Base-by-base conservation (phyloP, 2,888 invertebrate species). In the Microplitis deprimator region DNA sequence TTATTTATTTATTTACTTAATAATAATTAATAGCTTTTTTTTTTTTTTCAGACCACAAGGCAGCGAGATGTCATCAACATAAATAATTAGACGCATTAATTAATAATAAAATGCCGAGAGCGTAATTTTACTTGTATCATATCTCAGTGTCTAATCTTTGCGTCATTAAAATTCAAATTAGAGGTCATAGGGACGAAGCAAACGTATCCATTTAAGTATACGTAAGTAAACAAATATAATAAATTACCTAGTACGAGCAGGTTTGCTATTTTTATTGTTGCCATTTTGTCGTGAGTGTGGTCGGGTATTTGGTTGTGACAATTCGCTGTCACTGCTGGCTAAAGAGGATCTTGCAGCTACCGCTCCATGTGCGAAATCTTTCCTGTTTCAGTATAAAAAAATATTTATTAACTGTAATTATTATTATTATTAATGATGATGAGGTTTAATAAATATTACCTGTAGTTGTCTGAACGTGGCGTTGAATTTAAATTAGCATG, bases 311-410 rank as follows among this genome's bases (percentile, higher is more conserved):
- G 89, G 87, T 82, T 90, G 90, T 7, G 92, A 92, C 78, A 92
- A 88, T 84, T 92, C 92, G 65, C 92, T 92, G 85, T 91, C 91
- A 71, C 92, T 92, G 84, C 91, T 92, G 67, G 91, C 91, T 82
- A 92, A 91, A 0, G 92, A 91, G 0, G 87, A 87, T 82, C 88
- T 89, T 20, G 89, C 88, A 72, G 88, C 88, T 80, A 90, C 89
- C 10, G 91, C 90, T n/a, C 94, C 94, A 83, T 94, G 92, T 40
- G 94, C 94, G 91, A 95, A 94, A 91, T 94, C 93, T 88, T 87
- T 87, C 79, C 87, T 87, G 77, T 79, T 77, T 29, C 20, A 68
- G 75, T 77, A 75, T 72, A 72, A 64, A 17, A 62, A 20, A 17
- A 40, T 64, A 29, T 62, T 16, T 6, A 67, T 67, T 10, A 40